Percentiles rank a stretch among this genome's conserved stretches.
Evolutionary conservation across 2,797 vertebrate species (phyloP).

Genomic region (Liparis tanakae): DNA sequence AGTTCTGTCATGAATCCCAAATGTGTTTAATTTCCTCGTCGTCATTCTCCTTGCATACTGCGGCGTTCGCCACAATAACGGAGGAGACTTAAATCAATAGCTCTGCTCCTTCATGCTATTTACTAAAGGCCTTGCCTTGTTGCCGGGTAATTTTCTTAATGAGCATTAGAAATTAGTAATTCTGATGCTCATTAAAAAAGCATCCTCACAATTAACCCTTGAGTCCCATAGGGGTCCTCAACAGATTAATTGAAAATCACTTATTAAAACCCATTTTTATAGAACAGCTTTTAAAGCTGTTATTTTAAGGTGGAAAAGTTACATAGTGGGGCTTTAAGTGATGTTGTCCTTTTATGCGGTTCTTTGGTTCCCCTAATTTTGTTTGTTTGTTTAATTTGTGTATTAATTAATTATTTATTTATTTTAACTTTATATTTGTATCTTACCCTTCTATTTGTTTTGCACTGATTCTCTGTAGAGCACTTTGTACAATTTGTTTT

Average conservation of each 20-base stretch:
- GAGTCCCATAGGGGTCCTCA: constrained; percentile 62
- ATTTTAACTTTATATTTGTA: no score
- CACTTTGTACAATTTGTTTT: no score
- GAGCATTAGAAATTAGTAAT: constrained; percentile 70
- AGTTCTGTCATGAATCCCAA: constrained; percentile 15
- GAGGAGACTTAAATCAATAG: constrained; percentile 51
- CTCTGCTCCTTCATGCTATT: constrained; percentile 41
- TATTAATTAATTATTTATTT: no score
- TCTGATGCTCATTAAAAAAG: constrained; percentile 58
- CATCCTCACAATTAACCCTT: constrained; percentile 73
- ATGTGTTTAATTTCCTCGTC: constrained; percentile 30
- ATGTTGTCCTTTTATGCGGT: no score
- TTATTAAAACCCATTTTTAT: no score
- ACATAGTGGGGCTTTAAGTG: no score
- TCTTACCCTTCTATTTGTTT: no score
- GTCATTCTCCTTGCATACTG: constrained; percentile 35
- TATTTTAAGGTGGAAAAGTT: no score
- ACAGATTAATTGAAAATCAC: constrained; percentile 36
- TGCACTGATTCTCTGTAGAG: no score
- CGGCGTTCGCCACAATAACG: constrained; percentile 27
- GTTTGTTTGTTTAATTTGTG: no score
- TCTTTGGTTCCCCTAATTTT: no score
- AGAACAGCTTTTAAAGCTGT: no score
- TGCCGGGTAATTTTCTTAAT: constrained; percentile 73
- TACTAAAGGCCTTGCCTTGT: constrained; percentile 49